Percentiles rank a stretch among this genome's conserved stretches.
These are phyloP conservation scores for Hafferia zeledoni DNA, from an alignment of 2,797 vertebrate genomes.

Conservation along the genomic window DNA sequence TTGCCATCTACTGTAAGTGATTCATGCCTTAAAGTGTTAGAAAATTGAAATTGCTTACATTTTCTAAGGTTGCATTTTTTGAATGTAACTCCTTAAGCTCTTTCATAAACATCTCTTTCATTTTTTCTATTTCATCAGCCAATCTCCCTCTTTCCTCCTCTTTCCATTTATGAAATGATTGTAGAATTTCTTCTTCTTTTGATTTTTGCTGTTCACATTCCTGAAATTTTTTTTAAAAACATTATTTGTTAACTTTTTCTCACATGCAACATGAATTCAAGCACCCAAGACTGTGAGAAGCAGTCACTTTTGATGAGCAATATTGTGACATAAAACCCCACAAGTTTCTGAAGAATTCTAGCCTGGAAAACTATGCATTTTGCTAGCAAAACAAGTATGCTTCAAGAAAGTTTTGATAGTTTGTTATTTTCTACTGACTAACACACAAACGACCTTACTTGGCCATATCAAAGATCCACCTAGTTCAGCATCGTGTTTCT, in stretches of 20 bases:
- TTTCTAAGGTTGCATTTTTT: conserved; percentile 83
- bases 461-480: background rate
- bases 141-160: conserved; percentile 87
- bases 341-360: background rate
- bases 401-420: background rate
- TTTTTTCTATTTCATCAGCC: conserved; percentile 87
- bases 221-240: conserved; percentile 70
- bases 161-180: conserved; percentile 88
- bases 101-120: conserved; percentile 87
- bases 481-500: background rate
- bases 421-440: background rate
- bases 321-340: background rate
- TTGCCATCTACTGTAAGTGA: background rate
- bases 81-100: conserved; percentile 88
- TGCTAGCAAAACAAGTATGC: background rate
- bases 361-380: background rate
- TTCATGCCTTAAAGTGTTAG: background rate
- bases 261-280: background rate
- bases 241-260: background rate
- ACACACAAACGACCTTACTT: background rate
- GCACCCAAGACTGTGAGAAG: background rate
- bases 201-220: conserved; percentile 86
- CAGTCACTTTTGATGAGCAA: background rate
- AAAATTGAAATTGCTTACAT: conserved; percentile 71
- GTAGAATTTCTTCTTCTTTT: conserved; percentile 84